Conservation (phyloP, 2,888 invertebrate species). For the Tenthredo notha region DNA sequence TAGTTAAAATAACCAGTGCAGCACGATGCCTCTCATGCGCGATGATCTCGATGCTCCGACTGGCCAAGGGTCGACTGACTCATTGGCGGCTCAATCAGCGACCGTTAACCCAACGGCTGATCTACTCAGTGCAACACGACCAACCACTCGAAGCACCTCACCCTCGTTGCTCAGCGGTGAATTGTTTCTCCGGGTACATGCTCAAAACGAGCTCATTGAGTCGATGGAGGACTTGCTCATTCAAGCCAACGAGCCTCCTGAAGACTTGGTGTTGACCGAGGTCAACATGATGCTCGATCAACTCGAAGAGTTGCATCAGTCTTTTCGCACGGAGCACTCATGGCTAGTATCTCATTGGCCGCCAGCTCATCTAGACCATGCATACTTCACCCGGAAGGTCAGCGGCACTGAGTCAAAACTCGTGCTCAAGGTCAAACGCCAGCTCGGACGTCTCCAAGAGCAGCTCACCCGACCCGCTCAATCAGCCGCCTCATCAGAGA, state of each 20-base stretch:
- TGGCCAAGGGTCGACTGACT: too few species aligned
- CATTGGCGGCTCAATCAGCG: too few species aligned
- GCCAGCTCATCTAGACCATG: slow-evolving; percentile 9
- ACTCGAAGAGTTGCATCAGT: neutral
- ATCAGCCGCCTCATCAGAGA: neutral
- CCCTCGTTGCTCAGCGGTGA: neutral
- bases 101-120: too few species aligned
- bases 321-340: neutral
- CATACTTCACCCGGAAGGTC: neutral
- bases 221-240: neutral
- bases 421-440: neutral
- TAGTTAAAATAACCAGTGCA: too few species aligned
- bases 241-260: neutral
- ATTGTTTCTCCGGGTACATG: neutral
- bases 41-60: too few species aligned
- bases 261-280: neutral
- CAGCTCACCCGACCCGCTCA: neutral
- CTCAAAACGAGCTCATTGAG: neutral
- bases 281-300: slow-evolving; percentile 22
- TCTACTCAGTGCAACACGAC: too few species aligned
- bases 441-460: slow-evolving; percentile 9
- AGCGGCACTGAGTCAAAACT: neutral
- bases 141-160: too few species aligned
- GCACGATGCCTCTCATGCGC: too few species aligned
- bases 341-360: slow-evolving; percentile 17